Evolutionary conservation across 2,797 vertebrate species (phyloP), one percentile per base, ranked within the genome.

Genomic region (Enteromius mattozi): DNA sequence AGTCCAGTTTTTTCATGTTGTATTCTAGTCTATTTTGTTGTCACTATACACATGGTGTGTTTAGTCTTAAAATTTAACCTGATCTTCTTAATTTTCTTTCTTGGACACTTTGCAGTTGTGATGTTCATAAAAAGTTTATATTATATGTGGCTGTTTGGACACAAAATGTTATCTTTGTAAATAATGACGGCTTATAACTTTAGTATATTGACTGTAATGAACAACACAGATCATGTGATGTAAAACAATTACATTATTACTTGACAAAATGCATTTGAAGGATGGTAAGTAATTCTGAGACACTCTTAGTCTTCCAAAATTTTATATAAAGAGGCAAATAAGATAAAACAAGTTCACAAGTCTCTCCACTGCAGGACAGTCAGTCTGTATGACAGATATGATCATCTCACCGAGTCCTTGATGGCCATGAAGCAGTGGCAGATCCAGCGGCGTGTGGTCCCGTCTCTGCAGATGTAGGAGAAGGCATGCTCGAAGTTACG

Each of bases 341-440:
- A 21, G 27, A n/a, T 9, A 24, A 76, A 24, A 0, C 3, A n/a
- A 8, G 24, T 1, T 33, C 71, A 21, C 1, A 8, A 35, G 21
- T 9, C 16, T n/a, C 8, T 45, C 5, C 24, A 14, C 4, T 6
- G 2, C 12, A 71, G 14, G 13, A 47, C 1, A 21, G 17, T 21
- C 27, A 9, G 27, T 3, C 16, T 27, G 4, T 35, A 4, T 47
- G 47, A 19, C 6, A 33, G 27, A 54, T 12, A 27, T 21, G 24
- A 3, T n/a, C 40, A 42, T 86, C 97, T 96, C 88, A 99, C 98
- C 1, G 98, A 99, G 94, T 99, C 98, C 91, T 98, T 99, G 83
- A 99, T 90, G 59, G 98, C 97, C 98, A 99, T 99, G 56, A 99
- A 99, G 88, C 98, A 99, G 88, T 99, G 98, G 89, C 98, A 99